Evolutionary conservation across 2,113 vertebrate species (phyloP).

Genomic region (Narcine bancroftii): DNA sequence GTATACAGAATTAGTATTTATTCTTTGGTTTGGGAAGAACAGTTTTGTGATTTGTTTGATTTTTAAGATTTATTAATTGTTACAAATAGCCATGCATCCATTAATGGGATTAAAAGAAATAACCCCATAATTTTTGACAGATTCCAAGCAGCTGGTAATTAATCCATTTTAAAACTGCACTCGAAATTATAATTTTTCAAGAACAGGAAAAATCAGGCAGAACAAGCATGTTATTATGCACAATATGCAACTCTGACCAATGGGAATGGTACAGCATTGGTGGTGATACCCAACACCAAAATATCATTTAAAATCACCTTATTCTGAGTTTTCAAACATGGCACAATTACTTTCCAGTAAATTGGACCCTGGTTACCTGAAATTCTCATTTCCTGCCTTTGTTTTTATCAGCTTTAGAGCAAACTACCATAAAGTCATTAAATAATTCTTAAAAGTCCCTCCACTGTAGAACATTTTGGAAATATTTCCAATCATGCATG

Average conservation of each 20-base stretch:
- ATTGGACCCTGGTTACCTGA: background rate
- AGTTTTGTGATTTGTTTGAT: background rate
- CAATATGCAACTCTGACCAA: background rate
- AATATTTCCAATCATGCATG: background rate
- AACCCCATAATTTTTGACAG: background rate
- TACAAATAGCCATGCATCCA: background rate
- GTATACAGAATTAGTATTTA: background rate
- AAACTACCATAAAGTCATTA: too few relatives aligned
- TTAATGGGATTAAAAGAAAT: background rate
- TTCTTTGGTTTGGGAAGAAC: background rate
- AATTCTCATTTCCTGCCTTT: background rate
- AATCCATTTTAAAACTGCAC: background rate
- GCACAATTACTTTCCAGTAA: background rate
- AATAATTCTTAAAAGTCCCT: background rate
- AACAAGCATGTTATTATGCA: background rate
- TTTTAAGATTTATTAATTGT: background rate
- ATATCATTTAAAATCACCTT: background rate
- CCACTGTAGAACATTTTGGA: background rate
- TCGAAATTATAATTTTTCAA: background rate
- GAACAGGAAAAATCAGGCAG: background rate
- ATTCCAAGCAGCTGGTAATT: background rate
- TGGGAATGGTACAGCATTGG: background rate
- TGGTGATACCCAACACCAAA: background rate
- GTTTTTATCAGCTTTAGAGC: background rate
- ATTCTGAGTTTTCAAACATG: background rate